A percentile compares a stretch with the other conserved stretches of the same genome.
Evolutionary conservation across 1,140 invertebrate species (phyloP).

Genomic region (Steinernema khuongi): DNA sequence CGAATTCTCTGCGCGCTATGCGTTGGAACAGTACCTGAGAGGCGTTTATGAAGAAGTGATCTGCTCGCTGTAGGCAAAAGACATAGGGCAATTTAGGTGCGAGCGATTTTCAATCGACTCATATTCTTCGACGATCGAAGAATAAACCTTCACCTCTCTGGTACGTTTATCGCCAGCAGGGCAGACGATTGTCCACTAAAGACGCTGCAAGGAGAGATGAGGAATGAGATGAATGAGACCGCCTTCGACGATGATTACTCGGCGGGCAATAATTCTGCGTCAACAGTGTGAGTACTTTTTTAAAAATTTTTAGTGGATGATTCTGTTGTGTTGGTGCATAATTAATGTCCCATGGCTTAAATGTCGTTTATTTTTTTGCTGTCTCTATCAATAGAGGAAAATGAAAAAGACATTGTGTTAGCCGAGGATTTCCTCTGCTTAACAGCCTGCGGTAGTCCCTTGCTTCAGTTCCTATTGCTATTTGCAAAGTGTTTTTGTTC

Average conservation of each 20-base stretch:
- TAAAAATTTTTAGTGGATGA: slow-evolving; percentile 7
- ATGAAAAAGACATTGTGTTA: too few relatives aligned
- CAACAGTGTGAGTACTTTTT: slow-evolving; percentile 30
- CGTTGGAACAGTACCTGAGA: slow-evolving; percentile 33
- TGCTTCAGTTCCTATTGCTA: too few relatives aligned
- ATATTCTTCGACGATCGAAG: slow-evolving; percentile 29
- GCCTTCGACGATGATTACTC: slow-evolving; percentile 31
- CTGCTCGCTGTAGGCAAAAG: neutral
- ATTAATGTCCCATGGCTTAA: too few relatives aligned
- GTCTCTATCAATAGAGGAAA: too few relatives aligned
- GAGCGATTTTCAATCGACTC: slow-evolving; percentile 29
- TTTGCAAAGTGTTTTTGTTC: too few relatives aligned
- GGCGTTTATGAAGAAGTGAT: slow-evolving; percentile 39
- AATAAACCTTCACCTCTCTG: slow-evolving; percentile 23
- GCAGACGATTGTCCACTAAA: slow-evolving; percentile 27
- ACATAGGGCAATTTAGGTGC: slow-evolving; percentile 24
- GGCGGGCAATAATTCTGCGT: slow-evolving; percentile 26
- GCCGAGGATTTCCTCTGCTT: too few relatives aligned
- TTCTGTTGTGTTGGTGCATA: too few relatives aligned
- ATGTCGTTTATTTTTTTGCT: too few relatives aligned
- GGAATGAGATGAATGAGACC: slow-evolving; percentile 22
- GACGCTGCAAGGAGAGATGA: neutral
- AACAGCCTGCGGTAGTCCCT: too few relatives aligned
- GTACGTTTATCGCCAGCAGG: slow-evolving; percentile 27
- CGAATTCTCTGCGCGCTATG: slow-evolving; percentile 26